Conservation (phyloP, 2,888 invertebrate species). For the Willowsia nigromaculata region DNA sequence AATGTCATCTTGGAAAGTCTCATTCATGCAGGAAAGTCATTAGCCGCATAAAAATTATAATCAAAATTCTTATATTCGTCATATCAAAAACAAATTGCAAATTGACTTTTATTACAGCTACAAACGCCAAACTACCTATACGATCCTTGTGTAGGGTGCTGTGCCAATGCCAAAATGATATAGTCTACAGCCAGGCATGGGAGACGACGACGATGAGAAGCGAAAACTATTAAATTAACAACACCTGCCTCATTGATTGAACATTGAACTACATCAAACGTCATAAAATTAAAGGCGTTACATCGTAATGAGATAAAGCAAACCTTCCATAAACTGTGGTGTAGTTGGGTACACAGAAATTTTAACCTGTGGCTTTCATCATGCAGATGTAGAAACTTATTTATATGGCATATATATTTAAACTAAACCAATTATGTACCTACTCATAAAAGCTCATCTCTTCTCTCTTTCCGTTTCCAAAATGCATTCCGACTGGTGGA, state of each 20-base stretch:
- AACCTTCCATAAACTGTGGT: background rate
- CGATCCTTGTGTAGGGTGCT: too few species aligned
- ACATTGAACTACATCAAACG: constrained; percentile 21
- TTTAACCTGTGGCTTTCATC: background rate
- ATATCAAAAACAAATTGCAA: background rate
- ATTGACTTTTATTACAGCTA: background rate
- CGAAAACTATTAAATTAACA: background rate
- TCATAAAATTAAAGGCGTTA: background rate
- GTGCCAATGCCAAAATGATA: background rate
- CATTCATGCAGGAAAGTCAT: constrained; percentile 19
- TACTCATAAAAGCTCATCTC: background rate
- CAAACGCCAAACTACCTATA: too few species aligned
- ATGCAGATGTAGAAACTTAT: background rate
- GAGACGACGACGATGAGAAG: background rate
- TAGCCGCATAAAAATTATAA: constrained; percentile 37
- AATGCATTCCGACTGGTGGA: background rate
- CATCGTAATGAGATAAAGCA: background rate
- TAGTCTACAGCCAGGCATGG: background rate
- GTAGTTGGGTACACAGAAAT: background rate
- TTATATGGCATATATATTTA: background rate
- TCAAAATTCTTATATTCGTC: constrained; percentile 7
- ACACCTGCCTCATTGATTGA: constrained; percentile 25
- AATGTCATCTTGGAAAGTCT: background rate
- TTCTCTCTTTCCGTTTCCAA: background rate
- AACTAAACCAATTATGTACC: background rate